Conservation (phyloP, 2,113 vertebrate genomes). For the Callionymus lyra region DNA sequence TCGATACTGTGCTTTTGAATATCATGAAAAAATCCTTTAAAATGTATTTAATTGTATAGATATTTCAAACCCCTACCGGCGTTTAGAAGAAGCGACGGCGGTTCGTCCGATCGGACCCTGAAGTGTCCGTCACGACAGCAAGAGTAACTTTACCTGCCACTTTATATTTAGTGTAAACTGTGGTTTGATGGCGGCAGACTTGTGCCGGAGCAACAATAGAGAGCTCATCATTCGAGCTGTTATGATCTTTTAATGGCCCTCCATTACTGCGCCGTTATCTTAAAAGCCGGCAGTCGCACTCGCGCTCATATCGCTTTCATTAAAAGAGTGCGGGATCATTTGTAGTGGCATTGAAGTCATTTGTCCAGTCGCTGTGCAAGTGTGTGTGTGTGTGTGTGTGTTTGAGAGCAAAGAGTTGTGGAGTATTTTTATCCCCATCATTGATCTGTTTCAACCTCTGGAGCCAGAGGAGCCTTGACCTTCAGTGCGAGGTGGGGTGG, state of each 20-base stretch:
- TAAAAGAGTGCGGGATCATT: conserved; percentile 52
- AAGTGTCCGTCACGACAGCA: conserved; percentile 12
- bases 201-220: conserved; percentile 42
- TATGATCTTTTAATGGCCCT: conserved; percentile 64
- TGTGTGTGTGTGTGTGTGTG: conserved; percentile 32
- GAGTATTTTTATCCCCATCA: conserved; percentile 65
- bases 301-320: conserved; percentile 59
- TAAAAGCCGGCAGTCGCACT: conserved; percentile 42
- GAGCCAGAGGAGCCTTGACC: conserved; percentile 58
- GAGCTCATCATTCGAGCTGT: conserved; percentile 55
- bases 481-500: conserved; percentile 65
- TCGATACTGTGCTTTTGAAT: too few relatives aligned
- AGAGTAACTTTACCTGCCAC: conserved; percentile 41
- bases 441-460: conserved; percentile 58
- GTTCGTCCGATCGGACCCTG: too few relatives aligned
- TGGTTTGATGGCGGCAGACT: conserved; percentile 47
- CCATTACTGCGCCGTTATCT: conserved; percentile 51
- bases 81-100: too few relatives aligned
- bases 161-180: conserved; percentile 36
- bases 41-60: too few relatives aligned
- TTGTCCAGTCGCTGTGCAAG: conserved; percentile 39
- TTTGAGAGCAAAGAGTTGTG: conserved; percentile 51
- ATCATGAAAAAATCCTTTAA: too few relatives aligned
- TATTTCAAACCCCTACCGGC: too few relatives aligned
- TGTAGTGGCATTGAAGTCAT: conserved; percentile 53